phyloP scores from a whole-genome alignment of 2,113 vertebrate genomes.

The Muscicapa adusta region DNA sequence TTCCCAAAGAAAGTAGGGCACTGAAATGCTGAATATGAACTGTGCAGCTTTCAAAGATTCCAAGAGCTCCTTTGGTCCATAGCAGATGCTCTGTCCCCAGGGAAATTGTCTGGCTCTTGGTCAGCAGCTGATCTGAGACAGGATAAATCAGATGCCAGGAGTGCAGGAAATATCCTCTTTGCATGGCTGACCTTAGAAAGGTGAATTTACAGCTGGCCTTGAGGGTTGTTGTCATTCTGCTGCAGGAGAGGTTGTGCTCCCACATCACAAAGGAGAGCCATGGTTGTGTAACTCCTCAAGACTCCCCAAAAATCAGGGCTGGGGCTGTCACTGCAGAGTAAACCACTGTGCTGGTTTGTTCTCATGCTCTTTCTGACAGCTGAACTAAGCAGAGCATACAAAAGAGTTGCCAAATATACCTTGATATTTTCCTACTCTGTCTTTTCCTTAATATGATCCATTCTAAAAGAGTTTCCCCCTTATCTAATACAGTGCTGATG shows the following conservation, averaged over 20 bases:
- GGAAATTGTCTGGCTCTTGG: neutral
- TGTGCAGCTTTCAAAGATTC: neutral
- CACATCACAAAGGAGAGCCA: neutral
- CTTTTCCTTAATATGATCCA: neutral
- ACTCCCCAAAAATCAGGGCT: neutral
- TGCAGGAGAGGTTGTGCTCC: neutral
- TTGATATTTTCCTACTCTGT: neutral
- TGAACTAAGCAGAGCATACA: neutral
- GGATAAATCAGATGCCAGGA: neutral
- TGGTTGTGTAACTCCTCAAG: neutral
- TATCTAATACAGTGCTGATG: neutral
- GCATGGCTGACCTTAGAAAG: neutral
- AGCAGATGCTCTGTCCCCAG: neutral
- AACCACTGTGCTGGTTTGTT: neutral
- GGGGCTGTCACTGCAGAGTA: neutral
- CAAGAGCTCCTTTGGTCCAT: neutral
- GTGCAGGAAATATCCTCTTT: neutral
- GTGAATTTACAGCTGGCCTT: neutral
- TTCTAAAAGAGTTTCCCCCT: neutral
- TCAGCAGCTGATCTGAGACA: neutral
- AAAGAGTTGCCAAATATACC: neutral
- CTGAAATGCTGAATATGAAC: neutral
- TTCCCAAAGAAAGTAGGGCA: neutral
- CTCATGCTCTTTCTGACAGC: neutral
- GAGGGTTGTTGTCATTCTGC: neutral